These are phyloP conservation scores for Esox lucius DNA, from an alignment of 2,797 vertebrate species.

Conservation along the genomic window DNA sequence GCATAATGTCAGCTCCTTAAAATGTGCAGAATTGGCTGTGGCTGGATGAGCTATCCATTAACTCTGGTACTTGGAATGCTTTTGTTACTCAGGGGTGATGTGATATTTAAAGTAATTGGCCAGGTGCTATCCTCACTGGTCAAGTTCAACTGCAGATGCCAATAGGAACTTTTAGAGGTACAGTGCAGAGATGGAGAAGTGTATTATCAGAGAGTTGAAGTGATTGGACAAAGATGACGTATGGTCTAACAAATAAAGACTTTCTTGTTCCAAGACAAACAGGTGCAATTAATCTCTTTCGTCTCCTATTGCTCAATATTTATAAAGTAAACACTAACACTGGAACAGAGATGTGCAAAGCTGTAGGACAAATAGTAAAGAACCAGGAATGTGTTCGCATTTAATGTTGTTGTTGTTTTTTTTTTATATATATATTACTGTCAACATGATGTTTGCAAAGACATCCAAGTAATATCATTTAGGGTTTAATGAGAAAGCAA, in stretches of 20 bases:
- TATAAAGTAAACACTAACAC: neutral
- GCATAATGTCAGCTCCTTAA: constrained; percentile 58
- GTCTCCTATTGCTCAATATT: constrained; percentile 36
- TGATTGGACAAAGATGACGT: constrained; percentile 53
- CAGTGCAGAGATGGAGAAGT: constrained; percentile 37
- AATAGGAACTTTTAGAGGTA: constrained; percentile 41
- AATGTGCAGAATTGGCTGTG: constrained; percentile 53
- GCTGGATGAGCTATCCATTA: constrained; percentile 44
- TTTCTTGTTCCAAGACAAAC: constrained; percentile 35
- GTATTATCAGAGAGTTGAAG: constrained; percentile 42
- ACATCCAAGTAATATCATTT: constrained; percentile 34
- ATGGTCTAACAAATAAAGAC: constrained; percentile 58
- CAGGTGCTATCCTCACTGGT: constrained; percentile 49
- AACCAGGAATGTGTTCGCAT: constrained; percentile 15
- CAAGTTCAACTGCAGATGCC: constrained; percentile 43
- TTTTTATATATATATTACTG: constrained; percentile 31
- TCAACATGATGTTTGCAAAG: constrained; percentile 13
- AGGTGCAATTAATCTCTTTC: constrained; percentile 63
- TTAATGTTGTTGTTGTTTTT: constrained; percentile 39
- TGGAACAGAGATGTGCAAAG: constrained; percentile 16
- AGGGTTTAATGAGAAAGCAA: neutral
- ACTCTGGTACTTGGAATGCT: constrained; percentile 29
- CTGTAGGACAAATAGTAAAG: constrained; percentile 16
- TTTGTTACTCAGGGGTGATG: constrained; percentile 56
- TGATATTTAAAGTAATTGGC: constrained; percentile 61